Base-by-base conservation (phyloP, 2,888 invertebrate species). In the Drosophila percnosoma region DNA sequence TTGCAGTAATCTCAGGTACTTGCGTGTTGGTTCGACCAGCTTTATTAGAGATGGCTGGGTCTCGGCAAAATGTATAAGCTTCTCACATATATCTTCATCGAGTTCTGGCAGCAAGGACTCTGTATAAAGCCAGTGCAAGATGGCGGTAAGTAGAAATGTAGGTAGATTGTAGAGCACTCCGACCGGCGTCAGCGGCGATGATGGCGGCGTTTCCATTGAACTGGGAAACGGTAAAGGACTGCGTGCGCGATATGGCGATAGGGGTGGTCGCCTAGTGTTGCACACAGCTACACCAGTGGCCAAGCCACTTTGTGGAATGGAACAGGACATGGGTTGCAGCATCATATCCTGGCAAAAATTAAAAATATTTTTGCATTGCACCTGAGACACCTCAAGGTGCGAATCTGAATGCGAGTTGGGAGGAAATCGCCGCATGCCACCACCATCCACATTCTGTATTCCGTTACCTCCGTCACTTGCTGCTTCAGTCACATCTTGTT, bases 81-180 rank as follows among this genome's bases (percentile, higher is more conserved):
- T 94, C 64, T 94, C 93, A 31, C 95, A 95, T 10, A 94, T 94
- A 33, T 94, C 93, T 87, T 95, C 95, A 18, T 94, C 94, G 80
- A 96, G 91, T 64, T 94, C 94, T 27, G 94, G 92, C 38, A 95
- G 95, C 82, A 96, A 92, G 80, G 95, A 95, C 89, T 96, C 95
- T 1, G 95, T 94, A 86, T 96, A 96, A 34, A 96, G 91, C 92
- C 94, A 96, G 91, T 95, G 95, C 29, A 96, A 91, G 31, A 95
- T 94, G 11, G 95, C 94, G 57, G 94, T 94, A 48, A 96, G 85
- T n/a, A 95, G 95, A 83, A 95, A 95, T 75, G 95, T 94, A 2
- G 94, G 94, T 53, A 95, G 91, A 68, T 94, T 94, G 67, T 93
- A 93, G 45, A 96, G 93, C 2, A 95, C 94, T 3, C 95, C 93